phyloP scores from a whole-genome alignment of 2,113 vertebrate species.

The Apus apus region DNA sequence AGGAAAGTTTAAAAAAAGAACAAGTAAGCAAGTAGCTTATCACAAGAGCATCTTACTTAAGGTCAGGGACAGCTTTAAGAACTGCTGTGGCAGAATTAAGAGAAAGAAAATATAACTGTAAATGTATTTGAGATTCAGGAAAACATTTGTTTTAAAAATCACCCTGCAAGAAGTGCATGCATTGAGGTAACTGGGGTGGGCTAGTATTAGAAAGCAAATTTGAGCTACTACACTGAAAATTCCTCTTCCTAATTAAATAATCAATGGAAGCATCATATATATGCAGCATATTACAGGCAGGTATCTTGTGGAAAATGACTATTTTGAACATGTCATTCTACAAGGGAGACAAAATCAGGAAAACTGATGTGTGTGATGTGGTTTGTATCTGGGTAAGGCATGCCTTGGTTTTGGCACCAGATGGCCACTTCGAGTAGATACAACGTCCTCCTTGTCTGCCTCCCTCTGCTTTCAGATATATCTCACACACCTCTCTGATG shows the following conservation, averaged over 20 bases:
- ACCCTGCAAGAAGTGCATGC: background rate
- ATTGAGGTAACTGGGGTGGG: background rate
- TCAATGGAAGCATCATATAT: background rate
- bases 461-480: background rate
- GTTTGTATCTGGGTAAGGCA: background rate
- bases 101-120: background rate
- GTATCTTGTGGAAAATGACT: background rate
- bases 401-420: background rate
- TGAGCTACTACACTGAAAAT: background rate
- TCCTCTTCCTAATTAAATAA: background rate
- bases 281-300: background rate
- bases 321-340: background rate
- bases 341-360: background rate
- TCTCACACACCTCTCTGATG: rapidly evolving
- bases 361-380: background rate
- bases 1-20: constrained; percentile 58
- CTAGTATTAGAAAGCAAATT: background rate
- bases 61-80: background rate
- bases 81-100: background rate
- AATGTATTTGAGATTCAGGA: background rate
- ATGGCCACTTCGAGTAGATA: rapidly evolving
- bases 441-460: background rate
- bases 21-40: constrained; percentile 5
- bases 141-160: background rate
- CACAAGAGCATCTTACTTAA: background rate